A percentile compares a stretch with the other conserved stretches of the same genome.
phyloP scores from a whole-genome alignment of 2,888 invertebrate species.

The Acutogordius australiensis region DNA sequence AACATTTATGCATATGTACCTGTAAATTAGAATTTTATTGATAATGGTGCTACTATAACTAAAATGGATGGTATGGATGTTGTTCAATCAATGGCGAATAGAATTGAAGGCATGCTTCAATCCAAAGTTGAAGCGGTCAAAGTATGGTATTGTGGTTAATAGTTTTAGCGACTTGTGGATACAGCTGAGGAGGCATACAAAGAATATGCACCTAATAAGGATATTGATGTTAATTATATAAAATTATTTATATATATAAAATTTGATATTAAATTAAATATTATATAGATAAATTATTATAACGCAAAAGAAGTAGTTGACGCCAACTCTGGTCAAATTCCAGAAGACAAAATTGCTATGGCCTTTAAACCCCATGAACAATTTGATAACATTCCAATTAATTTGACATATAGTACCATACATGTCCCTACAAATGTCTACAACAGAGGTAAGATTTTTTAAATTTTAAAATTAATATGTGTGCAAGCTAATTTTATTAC shows the following conservation, averaged over 20 bases:
- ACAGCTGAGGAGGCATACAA: conserved; percentile 2
- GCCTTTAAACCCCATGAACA: conserved; percentile 12
- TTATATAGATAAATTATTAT: too few relatives aligned
- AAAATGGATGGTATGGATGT: conserved; percentile 47
- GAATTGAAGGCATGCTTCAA: conserved; percentile 51
- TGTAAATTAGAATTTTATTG: conserved; percentile 18
- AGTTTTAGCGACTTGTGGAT: conserved; percentile 5
- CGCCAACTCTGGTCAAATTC: neutral
- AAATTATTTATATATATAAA: too few relatives aligned
- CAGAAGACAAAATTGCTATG: conserved; percentile 2
- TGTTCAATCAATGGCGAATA: conserved; percentile 44
- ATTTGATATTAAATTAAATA: too few relatives aligned
- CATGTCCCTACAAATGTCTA: conserved; percentile 29
- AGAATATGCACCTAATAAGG: neutral
- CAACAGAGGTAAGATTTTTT: conserved; percentile 21
- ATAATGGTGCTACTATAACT: conserved; percentile 16
- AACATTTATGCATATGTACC: conserved; percentile 17
- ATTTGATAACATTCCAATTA: conserved; percentile 14
- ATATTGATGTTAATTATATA: conserved; percentile 2
- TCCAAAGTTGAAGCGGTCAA: conserved; percentile 61
- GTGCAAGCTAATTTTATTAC: too few relatives aligned
- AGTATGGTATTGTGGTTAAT: conserved; percentile 26
- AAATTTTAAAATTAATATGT: neutral
- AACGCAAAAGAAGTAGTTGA: conserved; percentile 15
- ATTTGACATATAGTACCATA: conserved; percentile 21